These are phyloP conservation scores for Leptonema lineaticorne DNA, from an alignment of 1,140 invertebrate genomes.

Conservation along the genomic window DNA sequence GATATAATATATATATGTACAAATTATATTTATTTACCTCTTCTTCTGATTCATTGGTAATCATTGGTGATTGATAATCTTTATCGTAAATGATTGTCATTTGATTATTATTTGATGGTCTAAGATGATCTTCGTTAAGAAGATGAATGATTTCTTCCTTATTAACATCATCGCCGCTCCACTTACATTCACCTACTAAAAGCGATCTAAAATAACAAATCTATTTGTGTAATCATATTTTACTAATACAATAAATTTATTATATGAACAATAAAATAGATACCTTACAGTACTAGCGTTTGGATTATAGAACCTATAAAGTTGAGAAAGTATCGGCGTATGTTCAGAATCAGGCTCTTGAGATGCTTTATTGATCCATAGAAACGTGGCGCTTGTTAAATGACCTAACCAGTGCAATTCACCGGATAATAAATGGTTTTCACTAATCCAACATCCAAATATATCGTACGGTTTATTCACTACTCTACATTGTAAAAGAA, in stretches of 20 bases:
- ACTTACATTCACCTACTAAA: conserved; percentile 39
- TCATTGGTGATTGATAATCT: conserved; percentile 24
- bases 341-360: conserved; percentile 79
- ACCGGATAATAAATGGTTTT: conserved; percentile 79
- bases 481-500: conserved; percentile 71
- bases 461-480: conserved; percentile 87
- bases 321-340: conserved; percentile 75
- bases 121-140: background rate
- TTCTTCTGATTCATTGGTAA: conserved; percentile 27
- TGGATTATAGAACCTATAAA: conserved; percentile 80
- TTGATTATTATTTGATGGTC: conserved; percentile 3
- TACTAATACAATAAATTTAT: too few species aligned
- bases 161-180: conserved; percentile 21
- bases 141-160: conserved; percentile 10
- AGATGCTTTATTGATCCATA: conserved; percentile 85
- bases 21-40: conserved; percentile 23
- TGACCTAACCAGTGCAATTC: conserved; percentile 79
- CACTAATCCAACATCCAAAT: conserved; percentile 88
- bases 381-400: conserved; percentile 73
- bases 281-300: conserved; percentile 78
- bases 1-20: background rate
- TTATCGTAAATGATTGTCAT: conserved; percentile 33
- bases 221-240: background rate
- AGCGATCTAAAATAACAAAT: conserved; percentile 25
- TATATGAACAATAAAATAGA: background rate